A percentile compares a stretch with the other conserved stretches of the same genome.
Evolutionary conservation across 2,113 vertebrate genomes (phyloP).

Genomic region (Salminus brasiliensis): DNA sequence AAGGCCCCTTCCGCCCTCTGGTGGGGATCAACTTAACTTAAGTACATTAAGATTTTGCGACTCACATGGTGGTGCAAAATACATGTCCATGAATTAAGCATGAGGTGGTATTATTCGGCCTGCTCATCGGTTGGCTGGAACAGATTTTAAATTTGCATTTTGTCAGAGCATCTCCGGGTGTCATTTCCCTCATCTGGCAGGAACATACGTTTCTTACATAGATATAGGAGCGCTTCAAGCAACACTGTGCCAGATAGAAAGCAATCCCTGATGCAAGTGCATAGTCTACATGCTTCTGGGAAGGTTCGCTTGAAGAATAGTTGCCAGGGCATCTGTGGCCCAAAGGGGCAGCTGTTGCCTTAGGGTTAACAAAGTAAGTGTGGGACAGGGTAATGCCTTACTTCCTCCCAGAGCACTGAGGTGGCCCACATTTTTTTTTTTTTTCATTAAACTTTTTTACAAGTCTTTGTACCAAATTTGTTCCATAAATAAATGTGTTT

Average conservation of each 20-base stretch:
- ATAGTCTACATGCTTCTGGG: too few relatives aligned
- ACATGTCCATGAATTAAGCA: constrained; percentile 71
- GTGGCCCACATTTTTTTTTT: too few relatives aligned
- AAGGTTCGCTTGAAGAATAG: too few relatives aligned
- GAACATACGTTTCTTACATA: constrained; percentile 47
- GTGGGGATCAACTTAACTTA: constrained; percentile 20
- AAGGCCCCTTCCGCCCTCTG: neutral
- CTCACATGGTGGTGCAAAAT: neutral
- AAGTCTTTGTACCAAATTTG: too few relatives aligned
- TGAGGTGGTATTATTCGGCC: constrained; percentile 64
- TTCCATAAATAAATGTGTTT: too few relatives aligned
- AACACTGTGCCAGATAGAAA: neutral
- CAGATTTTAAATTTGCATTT: constrained; percentile 71
- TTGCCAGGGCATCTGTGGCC: too few relatives aligned
- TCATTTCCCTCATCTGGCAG: constrained; percentile 43
- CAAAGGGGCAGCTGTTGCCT: too few relatives aligned
- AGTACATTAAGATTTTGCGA: constrained; percentile 11
- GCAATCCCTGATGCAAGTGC: neutral
- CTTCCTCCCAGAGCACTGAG: too few relatives aligned
- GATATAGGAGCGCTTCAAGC: constrained; percentile 31
- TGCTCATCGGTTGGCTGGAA: constrained; percentile 57
- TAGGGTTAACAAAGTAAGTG: too few relatives aligned
- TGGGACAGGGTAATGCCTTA: too few relatives aligned
- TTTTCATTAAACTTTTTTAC: too few relatives aligned
- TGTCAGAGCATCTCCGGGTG: constrained; percentile 54